Evolutionary conservation across 2,113 vertebrate genomes (phyloP).

Genomic region (Arenaria interpres): DNA sequence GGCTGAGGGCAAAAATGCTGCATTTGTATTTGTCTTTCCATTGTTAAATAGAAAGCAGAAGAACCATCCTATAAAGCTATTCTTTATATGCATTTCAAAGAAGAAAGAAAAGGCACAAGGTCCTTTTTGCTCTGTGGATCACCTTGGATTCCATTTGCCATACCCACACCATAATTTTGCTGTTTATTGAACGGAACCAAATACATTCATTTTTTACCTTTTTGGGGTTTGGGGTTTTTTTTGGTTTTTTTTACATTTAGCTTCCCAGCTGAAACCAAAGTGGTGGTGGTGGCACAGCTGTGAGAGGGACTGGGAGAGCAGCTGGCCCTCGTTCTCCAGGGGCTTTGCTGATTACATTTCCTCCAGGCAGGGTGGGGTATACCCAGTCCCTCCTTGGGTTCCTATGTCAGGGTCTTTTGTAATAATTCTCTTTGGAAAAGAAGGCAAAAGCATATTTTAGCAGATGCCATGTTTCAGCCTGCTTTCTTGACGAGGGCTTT

Average conservation of each 20-base stretch:
- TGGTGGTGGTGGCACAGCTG: not conserved
- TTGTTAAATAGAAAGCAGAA: not conserved
- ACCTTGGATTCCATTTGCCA: not conserved
- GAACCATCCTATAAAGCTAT: not conserved
- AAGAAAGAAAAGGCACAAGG: not conserved
- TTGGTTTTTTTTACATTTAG: too few species aligned
- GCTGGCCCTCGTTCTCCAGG: not conserved
- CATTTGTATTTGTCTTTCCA: not conserved
- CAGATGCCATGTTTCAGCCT: accelerated
- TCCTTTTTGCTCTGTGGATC: not conserved
- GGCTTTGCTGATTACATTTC: not conserved
- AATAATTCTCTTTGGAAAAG: not conserved
- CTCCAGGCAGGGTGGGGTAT: not conserved
- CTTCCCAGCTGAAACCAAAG: not conserved
- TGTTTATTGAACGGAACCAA: not conserved
- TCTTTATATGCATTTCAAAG: not conserved
- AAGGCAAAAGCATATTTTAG: not conserved
- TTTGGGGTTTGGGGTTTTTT: too few species aligned
- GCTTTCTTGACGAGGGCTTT: not conserved
- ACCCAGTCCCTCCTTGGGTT: not conserved
- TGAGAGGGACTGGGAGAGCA: not conserved
- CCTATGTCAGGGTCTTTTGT: not conserved
- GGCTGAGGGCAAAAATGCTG: not conserved
- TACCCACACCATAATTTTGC: not conserved
- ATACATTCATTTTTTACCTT: not conserved